These are phyloP conservation scores for Phania funesta DNA, from an alignment of 2,888 invertebrate species.

Conservation along the genomic window DNA sequence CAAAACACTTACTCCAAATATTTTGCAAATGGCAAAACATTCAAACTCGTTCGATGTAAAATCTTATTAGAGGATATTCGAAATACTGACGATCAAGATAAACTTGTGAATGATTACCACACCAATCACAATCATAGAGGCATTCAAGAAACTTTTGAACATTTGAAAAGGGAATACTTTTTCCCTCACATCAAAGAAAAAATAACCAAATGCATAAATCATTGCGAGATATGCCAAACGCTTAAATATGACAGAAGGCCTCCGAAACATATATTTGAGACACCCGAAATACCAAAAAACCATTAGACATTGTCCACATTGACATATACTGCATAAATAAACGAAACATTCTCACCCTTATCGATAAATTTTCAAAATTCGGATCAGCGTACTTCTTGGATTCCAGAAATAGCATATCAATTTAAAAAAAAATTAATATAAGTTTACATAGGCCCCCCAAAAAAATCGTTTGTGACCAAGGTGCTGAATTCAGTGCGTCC, in stretches of 20 bases:
- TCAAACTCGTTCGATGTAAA: constrained; percentile 6
- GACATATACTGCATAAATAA: constrained; percentile 63
- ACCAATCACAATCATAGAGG: constrained; percentile 15
- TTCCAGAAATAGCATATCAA: constrained; percentile 54
- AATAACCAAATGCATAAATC: constrained; percentile 63
- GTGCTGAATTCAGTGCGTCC: constrained; percentile 43
- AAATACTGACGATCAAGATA: constrained; percentile 30
- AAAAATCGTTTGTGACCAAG: constrained; percentile 60
- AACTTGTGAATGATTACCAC: constrained; percentile 17
- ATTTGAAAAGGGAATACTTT: constrained; percentile 27
- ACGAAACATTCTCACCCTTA: constrained; percentile 54
- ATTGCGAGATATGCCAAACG: constrained; percentile 59
- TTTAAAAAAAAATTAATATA: constrained; percentile 39
- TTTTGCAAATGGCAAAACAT: constrained; percentile 12
- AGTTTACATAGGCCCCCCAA: constrained; percentile 52
- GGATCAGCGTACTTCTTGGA: constrained; percentile 49
- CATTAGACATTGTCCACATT: constrained; percentile 64
- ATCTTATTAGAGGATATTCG: not conserved
- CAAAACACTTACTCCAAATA: not conserved
- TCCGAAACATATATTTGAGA: constrained; percentile 57
- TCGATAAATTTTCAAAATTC: constrained; percentile 59
- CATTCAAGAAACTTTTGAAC: constrained; percentile 11
- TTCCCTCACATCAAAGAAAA: constrained; percentile 43
- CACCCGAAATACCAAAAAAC: constrained; percentile 53
- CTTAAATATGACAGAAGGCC: constrained; percentile 60